These are phyloP conservation scores for Pogonophryne albipinna DNA, from an alignment of 2,797 vertebrate genomes.

Conservation along the genomic window DNA sequence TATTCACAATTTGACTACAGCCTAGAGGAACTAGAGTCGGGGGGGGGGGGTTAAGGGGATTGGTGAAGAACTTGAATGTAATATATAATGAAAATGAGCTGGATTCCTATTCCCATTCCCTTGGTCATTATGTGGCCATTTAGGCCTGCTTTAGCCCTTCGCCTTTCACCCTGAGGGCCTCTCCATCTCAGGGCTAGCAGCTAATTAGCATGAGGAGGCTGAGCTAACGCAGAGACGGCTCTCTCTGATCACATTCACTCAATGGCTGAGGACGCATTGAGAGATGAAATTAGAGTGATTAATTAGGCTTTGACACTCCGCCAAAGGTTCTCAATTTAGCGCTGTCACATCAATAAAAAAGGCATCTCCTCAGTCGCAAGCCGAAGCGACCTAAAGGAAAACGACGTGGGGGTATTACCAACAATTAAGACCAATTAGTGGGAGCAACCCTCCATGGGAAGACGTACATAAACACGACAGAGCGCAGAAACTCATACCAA, in stretches of 20 bases:
- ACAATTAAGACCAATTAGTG: conserved; percentile 88
- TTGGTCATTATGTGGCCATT: conserved; percentile 84
- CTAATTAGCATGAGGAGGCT: conserved; percentile 84
- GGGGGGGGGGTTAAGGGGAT: background rate
- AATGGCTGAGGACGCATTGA: conserved; percentile 74
- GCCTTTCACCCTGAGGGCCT: conserved; percentile 80
- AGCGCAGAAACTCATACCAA: conserved; percentile 40
- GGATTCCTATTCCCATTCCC: conserved; percentile 55
- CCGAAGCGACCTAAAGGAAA: conserved; percentile 79
- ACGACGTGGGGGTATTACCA: conserved; percentile 81
- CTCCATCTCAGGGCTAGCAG: conserved; percentile 78
- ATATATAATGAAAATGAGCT: conserved; percentile 81
- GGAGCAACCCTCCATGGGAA: conserved; percentile 64
- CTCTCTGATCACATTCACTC: conserved; percentile 82
- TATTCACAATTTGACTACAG: background rate
- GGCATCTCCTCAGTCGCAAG: conserved; percentile 75
- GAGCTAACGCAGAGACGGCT: conserved; percentile 69
- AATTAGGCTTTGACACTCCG: conserved; percentile 85
- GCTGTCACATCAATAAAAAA: conserved; percentile 88
- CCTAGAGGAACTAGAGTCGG: conserved; percentile 48
- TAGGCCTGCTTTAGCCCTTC: conserved; percentile 78
- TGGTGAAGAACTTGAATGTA: conserved; percentile 69
- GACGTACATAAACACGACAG: conserved; percentile 66
- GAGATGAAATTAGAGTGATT: conserved; percentile 87
- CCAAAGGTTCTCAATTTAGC: conserved; percentile 88